A percentile compares a stretch with the other conserved stretches of the same genome.
These are phyloP conservation scores for Geophilus truncorum DNA, from an alignment of 2,888 invertebrate species.

Conservation along the genomic window DNA sequence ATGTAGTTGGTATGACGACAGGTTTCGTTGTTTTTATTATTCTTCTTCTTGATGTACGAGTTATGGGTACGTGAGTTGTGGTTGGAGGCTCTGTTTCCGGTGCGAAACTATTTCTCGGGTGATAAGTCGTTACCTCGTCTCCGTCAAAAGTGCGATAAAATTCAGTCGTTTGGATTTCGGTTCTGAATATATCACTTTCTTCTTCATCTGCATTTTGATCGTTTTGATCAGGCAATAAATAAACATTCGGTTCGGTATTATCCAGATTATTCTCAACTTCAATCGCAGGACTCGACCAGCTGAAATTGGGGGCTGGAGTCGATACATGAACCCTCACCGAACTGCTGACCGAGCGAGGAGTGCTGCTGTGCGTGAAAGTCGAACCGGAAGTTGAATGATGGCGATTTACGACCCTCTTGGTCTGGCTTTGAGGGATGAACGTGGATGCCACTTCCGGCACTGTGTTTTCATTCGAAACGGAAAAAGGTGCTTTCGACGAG, in stretches of 20 bases:
- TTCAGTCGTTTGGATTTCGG: not conserved
- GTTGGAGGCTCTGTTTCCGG: not conserved
- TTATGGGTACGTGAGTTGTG: not conserved
- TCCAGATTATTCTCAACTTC: not conserved
- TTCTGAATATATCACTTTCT: not conserved
- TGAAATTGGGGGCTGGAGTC: not conserved
- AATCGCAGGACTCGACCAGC: not conserved
- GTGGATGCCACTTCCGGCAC: not conserved
- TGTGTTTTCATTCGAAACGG: not conserved
- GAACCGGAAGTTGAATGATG: not conserved
- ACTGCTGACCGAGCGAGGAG: not conserved
- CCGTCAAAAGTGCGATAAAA: not conserved
- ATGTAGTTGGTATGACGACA: not conserved
- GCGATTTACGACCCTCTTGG: not conserved
- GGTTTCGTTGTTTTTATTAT: constrained; percentile 26
- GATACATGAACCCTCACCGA: not conserved
- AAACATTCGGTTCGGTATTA: not conserved
- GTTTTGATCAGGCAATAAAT: not conserved
- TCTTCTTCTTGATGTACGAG: not conserved
- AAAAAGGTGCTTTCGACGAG: not conserved
- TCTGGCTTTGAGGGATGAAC: not conserved
- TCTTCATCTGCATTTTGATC: not conserved
- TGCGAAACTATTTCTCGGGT: not conserved
- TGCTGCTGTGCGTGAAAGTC: not conserved
- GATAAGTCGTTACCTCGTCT: constrained; percentile 29